Evolutionary conservation across 2,797 vertebrate species (phyloP), one percentile per base, ranked within the genome.

Genomic region (Uromys caudimaculatus): DNA sequence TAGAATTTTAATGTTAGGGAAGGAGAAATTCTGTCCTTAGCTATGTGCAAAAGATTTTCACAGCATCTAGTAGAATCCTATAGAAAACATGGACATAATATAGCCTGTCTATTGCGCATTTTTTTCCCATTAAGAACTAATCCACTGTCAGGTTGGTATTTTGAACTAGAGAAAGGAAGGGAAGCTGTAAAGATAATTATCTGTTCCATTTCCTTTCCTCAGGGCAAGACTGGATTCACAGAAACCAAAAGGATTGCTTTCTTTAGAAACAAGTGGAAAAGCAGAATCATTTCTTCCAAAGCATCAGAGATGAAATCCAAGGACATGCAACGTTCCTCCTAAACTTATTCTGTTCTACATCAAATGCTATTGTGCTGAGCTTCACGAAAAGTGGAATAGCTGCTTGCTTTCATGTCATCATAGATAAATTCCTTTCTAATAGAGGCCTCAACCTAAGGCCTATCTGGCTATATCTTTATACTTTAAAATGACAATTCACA

Each of bases 141-240:
- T 64, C 35, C 38, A 77, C 9, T 50, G 13, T 82, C 27, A 75
- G 67, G 6, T 64, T 76, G 16, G 6, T 77, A 76, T 73, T 95
- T 94, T 73, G 52, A 90, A 84, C 44, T 27, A 81, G 62, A 93
- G 3, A 95, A 92, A 78, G 44, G 29, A 94, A 90, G 23, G 23
- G 38, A 93, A 94, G 2, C 50, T 69, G 52, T 86, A 60, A 90
- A 90, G 82, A 86, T 69, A 92, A 79, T 93, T 90, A 85, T 89
- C 14, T 73, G 17, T 94, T 90, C 54, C 3, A 41, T 85, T 95
- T 89, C 58, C 38, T 91, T 94, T 35, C 21, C 64, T 93, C 44
- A 19, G 1, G 38, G 69, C 41, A n/a, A 89, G 58, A 89, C 0
- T 52, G 27, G 7, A 32, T 76, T 35, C 41, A 86, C 69, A 87